Conservation (phyloP, 2,888 invertebrate genomes). For the Eilema sororculum region DNA sequence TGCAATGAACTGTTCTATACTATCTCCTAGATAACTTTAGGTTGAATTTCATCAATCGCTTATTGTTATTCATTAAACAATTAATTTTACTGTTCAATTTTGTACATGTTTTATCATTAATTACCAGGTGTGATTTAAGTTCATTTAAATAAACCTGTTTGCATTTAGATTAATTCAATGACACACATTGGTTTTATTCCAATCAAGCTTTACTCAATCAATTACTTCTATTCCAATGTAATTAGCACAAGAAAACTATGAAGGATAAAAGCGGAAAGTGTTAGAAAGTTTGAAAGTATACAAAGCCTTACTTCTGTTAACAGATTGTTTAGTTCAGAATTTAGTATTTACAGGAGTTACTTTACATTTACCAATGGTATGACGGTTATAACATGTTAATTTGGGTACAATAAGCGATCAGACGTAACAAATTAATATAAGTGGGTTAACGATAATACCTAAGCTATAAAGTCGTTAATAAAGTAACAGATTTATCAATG, state of each 20-base stretch:
- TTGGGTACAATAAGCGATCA: not conserved
- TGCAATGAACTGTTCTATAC: conserved; percentile 61
- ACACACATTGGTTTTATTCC: conserved; percentile 30
- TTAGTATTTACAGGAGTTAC: no score
- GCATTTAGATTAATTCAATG: conserved; percentile 42
- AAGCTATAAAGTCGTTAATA: not conserved
- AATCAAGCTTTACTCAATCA: conserved; percentile 29
- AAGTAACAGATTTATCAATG: no score
- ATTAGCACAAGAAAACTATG: conserved; percentile 12
- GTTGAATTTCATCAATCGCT: conserved; percentile 37
- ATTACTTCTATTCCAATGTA: conserved; percentile 29
- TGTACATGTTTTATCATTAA: conserved; percentile 33
- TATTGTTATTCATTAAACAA: conserved; percentile 26
- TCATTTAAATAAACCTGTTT: conserved; percentile 40
- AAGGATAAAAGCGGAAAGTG: not conserved
- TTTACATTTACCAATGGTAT: not conserved
- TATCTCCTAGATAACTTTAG: conserved; percentile 42
- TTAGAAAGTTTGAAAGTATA: not conserved
- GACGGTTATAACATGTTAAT: no score
- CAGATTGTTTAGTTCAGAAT: no score
- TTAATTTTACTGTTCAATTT: conserved; percentile 36
- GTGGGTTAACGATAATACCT: not conserved
- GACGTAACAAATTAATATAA: no score
- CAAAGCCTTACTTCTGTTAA: not conserved
- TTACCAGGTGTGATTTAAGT: conserved; percentile 43